phyloP scores from a whole-genome alignment of 2,888 invertebrate genomes.

The Uropetala carovei region DNA sequence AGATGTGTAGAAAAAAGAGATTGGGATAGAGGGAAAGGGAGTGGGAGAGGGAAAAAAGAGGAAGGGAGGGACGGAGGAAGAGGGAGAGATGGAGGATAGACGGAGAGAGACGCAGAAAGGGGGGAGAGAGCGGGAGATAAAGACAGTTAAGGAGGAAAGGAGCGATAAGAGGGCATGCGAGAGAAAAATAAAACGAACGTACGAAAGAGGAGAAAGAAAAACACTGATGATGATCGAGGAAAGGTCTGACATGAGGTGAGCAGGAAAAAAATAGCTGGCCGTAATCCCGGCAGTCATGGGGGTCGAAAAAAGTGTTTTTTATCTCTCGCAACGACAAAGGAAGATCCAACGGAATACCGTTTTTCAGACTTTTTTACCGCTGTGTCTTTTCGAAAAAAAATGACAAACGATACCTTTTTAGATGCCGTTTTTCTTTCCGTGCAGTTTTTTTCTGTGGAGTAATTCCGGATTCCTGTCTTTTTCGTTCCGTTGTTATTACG shows the following conservation, averaged over 20 bases:
- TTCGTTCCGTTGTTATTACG: no score
- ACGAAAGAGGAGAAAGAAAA: not conserved
- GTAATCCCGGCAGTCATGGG: not conserved
- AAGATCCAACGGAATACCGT: not conserved
- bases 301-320: not conserved
- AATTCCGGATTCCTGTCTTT: no score
- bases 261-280: not conserved
- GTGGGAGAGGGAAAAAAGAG: no score
- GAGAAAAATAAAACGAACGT: not conserved
- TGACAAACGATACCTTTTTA: not conserved
- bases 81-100: not conserved
- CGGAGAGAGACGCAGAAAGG: not conserved
- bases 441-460: no score
- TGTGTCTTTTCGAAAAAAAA: slow-evolving; percentile 5
- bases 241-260: not conserved
- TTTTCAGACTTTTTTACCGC: slow-evolving; percentile 3
- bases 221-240: not conserved
- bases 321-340: not conserved
- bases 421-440: not conserved
- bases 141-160: not conserved
- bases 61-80: not conserved
- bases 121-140: not conserved
- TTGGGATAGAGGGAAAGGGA: not conserved
- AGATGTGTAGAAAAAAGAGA: no score
- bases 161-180: not conserved